phyloP scores from a whole-genome alignment of 2,797 vertebrate genomes.

The Chanos chanos region DNA sequence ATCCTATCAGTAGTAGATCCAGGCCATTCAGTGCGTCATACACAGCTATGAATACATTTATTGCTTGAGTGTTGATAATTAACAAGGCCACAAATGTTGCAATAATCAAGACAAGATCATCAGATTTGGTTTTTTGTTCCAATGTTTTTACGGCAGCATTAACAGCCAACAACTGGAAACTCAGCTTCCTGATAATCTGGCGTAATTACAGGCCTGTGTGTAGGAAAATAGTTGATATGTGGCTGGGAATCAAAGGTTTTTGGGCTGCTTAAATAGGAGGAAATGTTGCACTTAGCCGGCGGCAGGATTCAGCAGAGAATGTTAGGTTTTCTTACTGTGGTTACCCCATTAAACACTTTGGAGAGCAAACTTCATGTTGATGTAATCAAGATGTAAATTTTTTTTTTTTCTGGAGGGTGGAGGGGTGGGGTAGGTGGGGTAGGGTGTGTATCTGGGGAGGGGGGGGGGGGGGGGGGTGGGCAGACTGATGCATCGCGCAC shows the following conservation, averaged over 20 bases:
- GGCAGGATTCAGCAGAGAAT: slow-evolving; percentile 24
- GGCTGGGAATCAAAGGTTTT: slow-evolving; percentile 37
- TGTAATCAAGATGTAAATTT: not conserved
- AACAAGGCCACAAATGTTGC: slow-evolving; percentile 6
- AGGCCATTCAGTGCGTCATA: too few species aligned
- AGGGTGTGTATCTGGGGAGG: too few species aligned
- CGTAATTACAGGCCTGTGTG: slow-evolving; percentile 41
- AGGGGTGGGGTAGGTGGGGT: too few species aligned
- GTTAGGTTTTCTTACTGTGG: slow-evolving; percentile 29
- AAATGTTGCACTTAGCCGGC: slow-evolving; percentile 20
- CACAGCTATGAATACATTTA: not conserved
- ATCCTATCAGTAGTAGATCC: not conserved
- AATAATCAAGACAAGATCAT: slow-evolving; percentile 17
- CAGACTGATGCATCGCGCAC: too few species aligned
- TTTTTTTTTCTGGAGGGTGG: not conserved
- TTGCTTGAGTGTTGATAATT: not conserved
- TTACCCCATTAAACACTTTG: slow-evolving; percentile 42
- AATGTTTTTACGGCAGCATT: slow-evolving; percentile 28
- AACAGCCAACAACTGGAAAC: slow-evolving; percentile 36
- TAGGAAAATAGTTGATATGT: slow-evolving; percentile 40
- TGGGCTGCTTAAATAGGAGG: slow-evolving; percentile 17
- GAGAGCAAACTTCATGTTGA: slow-evolving; percentile 10
- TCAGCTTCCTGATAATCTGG: slow-evolving; percentile 39
- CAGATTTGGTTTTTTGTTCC: slow-evolving; percentile 21
- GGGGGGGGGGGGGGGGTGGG: too few species aligned